Evolutionary conservation across 2,888 invertebrate species (phyloP).

Genomic region (Unio pictorum): DNA sequence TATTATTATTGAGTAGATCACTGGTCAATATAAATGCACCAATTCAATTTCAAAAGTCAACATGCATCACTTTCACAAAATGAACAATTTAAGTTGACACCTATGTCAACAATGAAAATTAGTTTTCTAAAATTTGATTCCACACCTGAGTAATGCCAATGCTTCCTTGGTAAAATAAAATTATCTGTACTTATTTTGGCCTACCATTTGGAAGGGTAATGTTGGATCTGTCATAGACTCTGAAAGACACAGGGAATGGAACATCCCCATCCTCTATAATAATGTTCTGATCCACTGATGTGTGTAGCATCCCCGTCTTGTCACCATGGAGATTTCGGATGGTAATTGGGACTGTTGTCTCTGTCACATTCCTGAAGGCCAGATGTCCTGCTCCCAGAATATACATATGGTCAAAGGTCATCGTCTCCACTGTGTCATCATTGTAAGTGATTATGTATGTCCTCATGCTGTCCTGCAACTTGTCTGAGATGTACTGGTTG

Average conservation of each 20-base stretch:
- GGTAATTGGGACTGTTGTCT: constrained; percentile 18
- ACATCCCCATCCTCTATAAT: constrained; percentile 34
- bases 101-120: neutral
- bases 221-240: constrained; percentile 40
- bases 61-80: too few relatives aligned
- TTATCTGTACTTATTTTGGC: neutral
- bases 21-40: too few relatives aligned
- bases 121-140: neutral
- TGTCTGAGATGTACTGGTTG: constrained; percentile 30
- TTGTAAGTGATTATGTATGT: constrained; percentile 38
- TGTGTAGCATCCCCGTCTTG: constrained; percentile 50
- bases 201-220: constrained; percentile 45
- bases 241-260: constrained; percentile 52
- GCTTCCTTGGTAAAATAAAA: too few relatives aligned
- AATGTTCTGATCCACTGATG: constrained; percentile 36
- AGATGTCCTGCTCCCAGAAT: constrained; percentile 48
- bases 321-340: constrained; percentile 49
- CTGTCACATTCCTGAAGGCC: constrained; percentile 31
- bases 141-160: too few relatives aligned
- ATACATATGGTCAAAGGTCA: constrained; percentile 39
- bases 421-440: constrained; percentile 14
- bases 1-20: too few relatives aligned
- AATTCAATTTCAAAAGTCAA: too few relatives aligned
- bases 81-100: neutral
- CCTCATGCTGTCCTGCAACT: constrained; percentile 37